These are phyloP conservation scores for Criorhina ranunculi DNA, from an alignment of 2,888 invertebrate genomes.

Conservation along the genomic window DNA sequence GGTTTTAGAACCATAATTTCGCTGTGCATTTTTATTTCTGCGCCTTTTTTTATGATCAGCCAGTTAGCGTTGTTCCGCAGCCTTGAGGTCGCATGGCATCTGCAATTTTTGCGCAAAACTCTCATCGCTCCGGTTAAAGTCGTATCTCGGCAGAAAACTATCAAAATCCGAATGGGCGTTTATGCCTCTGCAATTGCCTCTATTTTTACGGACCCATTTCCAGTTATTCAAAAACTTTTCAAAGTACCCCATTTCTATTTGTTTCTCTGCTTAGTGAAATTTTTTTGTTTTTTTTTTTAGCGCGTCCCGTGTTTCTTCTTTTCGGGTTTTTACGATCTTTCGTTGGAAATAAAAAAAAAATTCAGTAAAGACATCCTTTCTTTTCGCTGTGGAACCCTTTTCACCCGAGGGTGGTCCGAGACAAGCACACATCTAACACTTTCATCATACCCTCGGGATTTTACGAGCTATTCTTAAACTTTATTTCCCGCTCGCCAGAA, in stretches of 20 bases:
- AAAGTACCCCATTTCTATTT: constrained; percentile 65
- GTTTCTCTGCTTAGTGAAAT: constrained; percentile 67
- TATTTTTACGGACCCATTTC: constrained; percentile 64
- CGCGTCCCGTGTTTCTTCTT: constrained; percentile 17
- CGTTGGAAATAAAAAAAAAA: constrained; percentile 62
- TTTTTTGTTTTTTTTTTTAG: constrained; percentile 18
- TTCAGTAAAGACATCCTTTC: constrained; percentile 12
- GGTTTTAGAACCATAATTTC: no score
- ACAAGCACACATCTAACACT: constrained; percentile 61
- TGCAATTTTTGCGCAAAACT: constrained; percentile 46
- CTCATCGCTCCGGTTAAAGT: constrained; percentile 19
- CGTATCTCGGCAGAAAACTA: constrained; percentile 59
- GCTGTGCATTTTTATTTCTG: no score
- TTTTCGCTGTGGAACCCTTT: constrained; percentile 57
- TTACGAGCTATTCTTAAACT: constrained; percentile 69
- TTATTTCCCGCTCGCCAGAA: constrained; percentile 72
- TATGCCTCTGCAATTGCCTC: constrained; percentile 72
- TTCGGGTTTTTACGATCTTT: constrained; percentile 54
- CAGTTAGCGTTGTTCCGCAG: neutral
- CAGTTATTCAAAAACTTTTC: constrained; percentile 60
- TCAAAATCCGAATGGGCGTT: constrained; percentile 71
- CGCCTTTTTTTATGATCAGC: no score
- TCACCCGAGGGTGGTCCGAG: constrained; percentile 29
- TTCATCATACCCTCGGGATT: constrained; percentile 50
- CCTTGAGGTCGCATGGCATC: neutral